Conservation (phyloP, 2,888 invertebrate genomes). For the Nephrotoma appendiculata region DNA sequence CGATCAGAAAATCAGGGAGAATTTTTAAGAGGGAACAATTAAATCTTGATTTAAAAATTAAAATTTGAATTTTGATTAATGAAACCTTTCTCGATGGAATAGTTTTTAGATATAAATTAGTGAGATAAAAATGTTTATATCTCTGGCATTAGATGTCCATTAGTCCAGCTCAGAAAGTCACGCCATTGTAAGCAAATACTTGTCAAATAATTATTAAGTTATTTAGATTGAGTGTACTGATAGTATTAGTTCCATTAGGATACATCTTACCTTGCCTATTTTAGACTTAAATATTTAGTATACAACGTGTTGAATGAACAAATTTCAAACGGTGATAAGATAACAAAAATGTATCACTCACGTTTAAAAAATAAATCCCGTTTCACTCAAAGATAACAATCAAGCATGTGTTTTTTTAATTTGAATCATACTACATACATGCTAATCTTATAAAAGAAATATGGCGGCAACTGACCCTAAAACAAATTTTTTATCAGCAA, state of each 20-base stretch:
- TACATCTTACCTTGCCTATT: not conserved
- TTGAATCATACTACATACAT: not conserved
- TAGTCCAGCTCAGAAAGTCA: too few relatives aligned
- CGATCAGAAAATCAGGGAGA: too few relatives aligned
- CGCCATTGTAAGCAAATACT: too few relatives aligned
- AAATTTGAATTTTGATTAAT: too few relatives aligned
- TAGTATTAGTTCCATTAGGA: not conserved
- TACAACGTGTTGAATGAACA: not conserved
- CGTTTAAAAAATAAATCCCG: not conserved
- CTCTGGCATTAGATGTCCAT: too few relatives aligned
- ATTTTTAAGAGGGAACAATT: too few relatives aligned
- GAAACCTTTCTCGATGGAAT: too few relatives aligned
- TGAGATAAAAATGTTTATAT: too few relatives aligned
- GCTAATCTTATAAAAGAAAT: not conserved
- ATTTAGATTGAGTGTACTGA: too few relatives aligned
- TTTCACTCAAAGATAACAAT: not conserved
- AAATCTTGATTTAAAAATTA: too few relatives aligned
- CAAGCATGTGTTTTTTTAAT: not conserved
- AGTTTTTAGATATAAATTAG: too few relatives aligned
- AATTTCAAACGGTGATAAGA: not conserved
- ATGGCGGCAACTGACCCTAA: not conserved
- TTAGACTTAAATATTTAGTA: not conserved
- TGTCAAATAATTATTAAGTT: too few relatives aligned
- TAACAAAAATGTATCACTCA: not conserved
- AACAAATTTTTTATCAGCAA: not conserved